Evolutionary conservation across 2,113 vertebrate species (phyloP).

Genomic region (Alethe castanea): DNA sequence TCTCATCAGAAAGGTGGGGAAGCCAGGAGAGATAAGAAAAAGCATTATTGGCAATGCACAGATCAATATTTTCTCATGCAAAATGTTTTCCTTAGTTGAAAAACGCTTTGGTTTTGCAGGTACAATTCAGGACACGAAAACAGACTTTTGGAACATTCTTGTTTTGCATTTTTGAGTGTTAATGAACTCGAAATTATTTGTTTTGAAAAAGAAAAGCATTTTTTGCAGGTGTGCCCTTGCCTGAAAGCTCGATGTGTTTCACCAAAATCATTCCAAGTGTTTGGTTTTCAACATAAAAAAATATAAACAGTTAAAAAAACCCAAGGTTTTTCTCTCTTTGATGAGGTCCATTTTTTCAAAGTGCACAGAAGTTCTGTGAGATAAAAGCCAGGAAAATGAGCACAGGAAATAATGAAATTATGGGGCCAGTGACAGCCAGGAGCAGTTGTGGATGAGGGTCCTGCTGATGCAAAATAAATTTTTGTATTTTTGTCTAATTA

Average conservation of each 20-base stretch:
- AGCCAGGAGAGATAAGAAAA: slow-evolving; percentile 43
- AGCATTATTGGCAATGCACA: neutral
- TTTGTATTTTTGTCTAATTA: neutral
- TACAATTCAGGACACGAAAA: neutral
- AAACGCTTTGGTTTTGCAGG: neutral
- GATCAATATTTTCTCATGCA: slow-evolving; percentile 32
- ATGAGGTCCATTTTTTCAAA: neutral
- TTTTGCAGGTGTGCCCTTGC: neutral
- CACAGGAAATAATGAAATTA: neutral
- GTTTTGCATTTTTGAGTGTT: neutral
- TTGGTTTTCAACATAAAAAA: neutral
- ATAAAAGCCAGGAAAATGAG: neutral
- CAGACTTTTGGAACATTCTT: neutral
- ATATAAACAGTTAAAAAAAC: neutral
- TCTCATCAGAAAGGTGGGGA: slow-evolving; percentile 4
- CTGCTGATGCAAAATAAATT: neutral
- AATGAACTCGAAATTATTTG: neutral
- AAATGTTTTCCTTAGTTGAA: neutral
- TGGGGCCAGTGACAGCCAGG: neutral
- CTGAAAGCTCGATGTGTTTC: rapidly evolving
- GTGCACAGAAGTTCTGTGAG: neutral
- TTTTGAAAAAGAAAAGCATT: neutral
- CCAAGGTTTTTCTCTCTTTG: neutral
- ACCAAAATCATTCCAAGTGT: neutral
- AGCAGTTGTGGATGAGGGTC: neutral